Conservation (phyloP, 2,888 invertebrate species). For the Cataglyphis rosenhaueri region DNA sequence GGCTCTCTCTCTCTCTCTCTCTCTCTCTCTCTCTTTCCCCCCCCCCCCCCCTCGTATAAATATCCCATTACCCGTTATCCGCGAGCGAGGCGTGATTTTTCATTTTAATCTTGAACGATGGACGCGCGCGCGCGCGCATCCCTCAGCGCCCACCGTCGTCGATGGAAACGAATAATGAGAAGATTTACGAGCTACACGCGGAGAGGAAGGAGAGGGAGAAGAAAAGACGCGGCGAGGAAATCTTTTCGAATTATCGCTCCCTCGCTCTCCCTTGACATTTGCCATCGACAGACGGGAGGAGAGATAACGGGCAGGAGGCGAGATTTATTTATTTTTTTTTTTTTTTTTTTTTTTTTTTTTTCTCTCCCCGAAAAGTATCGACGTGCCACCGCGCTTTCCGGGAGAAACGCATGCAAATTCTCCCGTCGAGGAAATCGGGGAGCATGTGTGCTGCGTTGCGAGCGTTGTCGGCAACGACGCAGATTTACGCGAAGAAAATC, state of each 20-base stretch:
- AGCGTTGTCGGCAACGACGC: conserved; percentile 34
- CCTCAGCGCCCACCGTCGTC: conserved; percentile 33
- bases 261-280: conserved; percentile 17
- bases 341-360: too few relatives aligned
- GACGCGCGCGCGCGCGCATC: conserved; percentile 5
- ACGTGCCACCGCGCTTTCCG: background rate
- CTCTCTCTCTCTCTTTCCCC: conserved; percentile 1
- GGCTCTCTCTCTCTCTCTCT: too few relatives aligned
- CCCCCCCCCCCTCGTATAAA: conserved; percentile 26
- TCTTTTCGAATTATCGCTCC: conserved; percentile 44
- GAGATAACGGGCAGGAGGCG: background rate
- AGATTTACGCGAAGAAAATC: conserved; percentile 55
- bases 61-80: conserved; percentile 51
- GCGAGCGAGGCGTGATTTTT: conserved; percentile 41
- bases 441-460: background rate
- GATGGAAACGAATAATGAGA: conserved; percentile 46
- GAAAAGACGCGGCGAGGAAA: conserved; percentile 5
- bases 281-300: conserved; percentile 22
- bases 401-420: conserved; percentile 42
- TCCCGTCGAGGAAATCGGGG: background rate
- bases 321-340: too few relatives aligned
- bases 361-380: background rate
- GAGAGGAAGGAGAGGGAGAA: background rate
- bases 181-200: conserved; percentile 37
- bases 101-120: conserved; percentile 51